Conservation (phyloP, 2,113 vertebrate genomes). For the Danio rerio region DNA sequence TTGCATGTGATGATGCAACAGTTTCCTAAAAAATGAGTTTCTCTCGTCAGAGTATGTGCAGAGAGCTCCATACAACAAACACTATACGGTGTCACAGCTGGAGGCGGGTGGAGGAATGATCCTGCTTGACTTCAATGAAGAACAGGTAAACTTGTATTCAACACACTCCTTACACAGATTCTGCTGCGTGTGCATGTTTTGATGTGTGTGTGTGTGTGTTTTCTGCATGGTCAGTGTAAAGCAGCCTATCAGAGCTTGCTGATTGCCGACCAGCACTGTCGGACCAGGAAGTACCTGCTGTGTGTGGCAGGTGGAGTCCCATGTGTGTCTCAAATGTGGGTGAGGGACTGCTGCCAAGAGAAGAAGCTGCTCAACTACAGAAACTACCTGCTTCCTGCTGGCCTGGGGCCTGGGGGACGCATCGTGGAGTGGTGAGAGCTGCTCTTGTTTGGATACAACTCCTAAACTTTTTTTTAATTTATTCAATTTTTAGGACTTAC, state of each 20-base stretch:
- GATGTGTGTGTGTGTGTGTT: neutral
- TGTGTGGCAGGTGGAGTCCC: conserved; percentile 95
- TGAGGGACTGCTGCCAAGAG: conserved; percentile 92
- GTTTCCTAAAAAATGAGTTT: neutral
- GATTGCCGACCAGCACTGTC: conserved; percentile 95
- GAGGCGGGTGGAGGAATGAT: conserved; percentile 91
- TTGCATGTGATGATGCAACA: no score
- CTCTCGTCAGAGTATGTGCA: conserved; percentile 82
- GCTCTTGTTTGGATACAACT: neutral
- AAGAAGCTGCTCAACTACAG: conserved; percentile 93
- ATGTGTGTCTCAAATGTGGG: conserved; percentile 95
- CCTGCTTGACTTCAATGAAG: conserved; percentile 93
- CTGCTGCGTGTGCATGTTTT: neutral
- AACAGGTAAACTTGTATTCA: conserved; percentile 79
- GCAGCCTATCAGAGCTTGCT: conserved; percentile 92
- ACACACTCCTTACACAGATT: neutral
- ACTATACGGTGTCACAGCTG: conserved; percentile 87
- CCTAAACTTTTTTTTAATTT: no score
- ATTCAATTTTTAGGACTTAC: neutral
- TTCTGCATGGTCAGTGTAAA: conserved; percentile 79
- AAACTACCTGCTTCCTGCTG: conserved; percentile 94
- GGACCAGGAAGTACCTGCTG: conserved; percentile 91
- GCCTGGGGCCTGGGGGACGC: conserved; percentile 84
- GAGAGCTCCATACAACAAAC: conserved; percentile 86
- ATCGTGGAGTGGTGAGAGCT: conserved; percentile 88